phyloP scores from a whole-genome alignment of 2,888 invertebrate genomes.

The Hirtodrosophila confusa region DNA sequence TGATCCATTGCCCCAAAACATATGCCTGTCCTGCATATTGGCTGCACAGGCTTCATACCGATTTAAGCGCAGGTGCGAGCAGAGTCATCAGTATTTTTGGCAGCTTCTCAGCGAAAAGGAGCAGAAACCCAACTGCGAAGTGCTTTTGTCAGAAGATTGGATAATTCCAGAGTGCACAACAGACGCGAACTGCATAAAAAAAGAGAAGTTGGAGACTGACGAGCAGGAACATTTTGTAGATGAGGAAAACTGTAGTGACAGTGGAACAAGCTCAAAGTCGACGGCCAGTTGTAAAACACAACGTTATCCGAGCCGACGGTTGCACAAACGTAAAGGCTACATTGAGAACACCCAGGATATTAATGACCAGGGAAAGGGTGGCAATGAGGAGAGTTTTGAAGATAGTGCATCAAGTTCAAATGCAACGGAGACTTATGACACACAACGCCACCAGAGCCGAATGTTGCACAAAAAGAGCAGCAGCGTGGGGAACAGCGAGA shows the following conservation, averaged over 20 bases:
- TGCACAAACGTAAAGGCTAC: too few relatives aligned
- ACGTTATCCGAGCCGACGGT: too few relatives aligned
- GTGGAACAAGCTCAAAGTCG: background rate
- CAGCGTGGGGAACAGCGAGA: background rate
- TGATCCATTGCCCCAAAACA: constrained; percentile 29
- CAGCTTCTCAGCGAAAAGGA: background rate
- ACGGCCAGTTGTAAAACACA: background rate
- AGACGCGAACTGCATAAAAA: background rate
- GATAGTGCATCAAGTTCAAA: background rate
- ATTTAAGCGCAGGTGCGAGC: constrained; percentile 28
- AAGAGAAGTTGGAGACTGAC: background rate
- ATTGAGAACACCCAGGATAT: background rate
- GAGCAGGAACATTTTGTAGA: background rate
- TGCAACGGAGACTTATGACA: background rate
- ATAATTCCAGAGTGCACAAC: background rate
- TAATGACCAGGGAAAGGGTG: background rate
- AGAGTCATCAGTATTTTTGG: constrained; percentile 17
- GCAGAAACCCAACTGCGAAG: too few relatives aligned
- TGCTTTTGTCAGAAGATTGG: background rate
- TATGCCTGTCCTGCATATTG: constrained; percentile 19
- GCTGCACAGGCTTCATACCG: constrained; percentile 23
- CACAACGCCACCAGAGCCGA: too few relatives aligned
- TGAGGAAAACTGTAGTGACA: background rate
- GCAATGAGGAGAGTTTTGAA: background rate
- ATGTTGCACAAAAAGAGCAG: too few relatives aligned